Evolutionary conservation across 2,888 invertebrate genomes (phyloP).

Genomic region (Ornithoptera alexandrae): DNA sequence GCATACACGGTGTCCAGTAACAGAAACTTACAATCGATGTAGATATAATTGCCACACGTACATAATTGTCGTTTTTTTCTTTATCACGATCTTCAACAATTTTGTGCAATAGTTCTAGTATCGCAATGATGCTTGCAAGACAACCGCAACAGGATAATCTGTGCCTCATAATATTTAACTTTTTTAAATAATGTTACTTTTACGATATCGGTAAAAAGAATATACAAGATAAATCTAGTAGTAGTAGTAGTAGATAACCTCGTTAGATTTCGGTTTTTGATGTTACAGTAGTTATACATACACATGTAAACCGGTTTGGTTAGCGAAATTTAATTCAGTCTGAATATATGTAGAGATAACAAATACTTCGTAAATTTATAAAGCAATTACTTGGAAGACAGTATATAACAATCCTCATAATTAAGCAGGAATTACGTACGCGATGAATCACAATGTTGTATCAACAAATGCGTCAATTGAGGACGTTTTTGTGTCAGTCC

Average conservation of each 20-base stretch:
- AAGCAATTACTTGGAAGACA: no score
- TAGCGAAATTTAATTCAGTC: neutral
- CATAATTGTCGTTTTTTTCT: neutral
- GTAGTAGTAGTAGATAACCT: neutral
- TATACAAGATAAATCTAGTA: no score
- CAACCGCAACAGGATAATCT: neutral
- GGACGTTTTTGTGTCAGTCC: slow-evolving; percentile 22
- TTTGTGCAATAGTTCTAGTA: neutral
- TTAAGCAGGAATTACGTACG: slow-evolving; percentile 8
- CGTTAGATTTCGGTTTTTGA: neutral
- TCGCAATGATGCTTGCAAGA: neutral
- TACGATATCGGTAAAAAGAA: neutral
- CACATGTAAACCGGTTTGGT: neutral
- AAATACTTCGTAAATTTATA: neutral
- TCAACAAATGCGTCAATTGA: slow-evolving; percentile 26
- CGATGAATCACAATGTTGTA: slow-evolving; percentile 9
- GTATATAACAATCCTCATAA: slow-evolving; percentile 3
- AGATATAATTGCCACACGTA: no score
- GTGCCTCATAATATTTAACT: neutral
- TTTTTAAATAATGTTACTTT: neutral
- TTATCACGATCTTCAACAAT: neutral
- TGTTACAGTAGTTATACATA: neutral
- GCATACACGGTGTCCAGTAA: no score
- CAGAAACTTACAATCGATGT: no score
- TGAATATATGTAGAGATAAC: neutral